Percentiles rank a stretch among this genome's conserved stretches.
Conservation (phyloP, 1,140 invertebrate species). For the Melanaphis sacchari region DNA sequence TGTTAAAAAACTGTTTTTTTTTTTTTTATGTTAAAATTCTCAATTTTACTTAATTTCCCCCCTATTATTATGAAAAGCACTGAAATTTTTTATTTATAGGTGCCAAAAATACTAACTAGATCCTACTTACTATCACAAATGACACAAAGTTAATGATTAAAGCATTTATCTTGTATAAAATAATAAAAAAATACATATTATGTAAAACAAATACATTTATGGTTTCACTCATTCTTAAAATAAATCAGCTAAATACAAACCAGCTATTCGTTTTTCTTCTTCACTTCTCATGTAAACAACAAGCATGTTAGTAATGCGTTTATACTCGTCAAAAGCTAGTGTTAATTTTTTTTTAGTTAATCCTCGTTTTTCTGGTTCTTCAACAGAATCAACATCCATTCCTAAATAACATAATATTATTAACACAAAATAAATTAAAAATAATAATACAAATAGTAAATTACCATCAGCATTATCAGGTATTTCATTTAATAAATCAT, state of each 20-base stretch:
- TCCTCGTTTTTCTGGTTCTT: conserved; percentile 62
- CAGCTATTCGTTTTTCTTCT: conserved; percentile 72
- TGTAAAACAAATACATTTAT: background rate
- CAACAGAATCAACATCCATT: conserved; percentile 55
- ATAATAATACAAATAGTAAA: background rate
- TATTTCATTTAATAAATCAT: conserved; percentile 60
- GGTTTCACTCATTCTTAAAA: background rate
- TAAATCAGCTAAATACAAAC: conserved; percentile 13
- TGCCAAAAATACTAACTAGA: no score
- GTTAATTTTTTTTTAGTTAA: conserved; percentile 76
- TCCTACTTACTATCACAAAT: no score
- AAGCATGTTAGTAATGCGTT: conserved; percentile 89
- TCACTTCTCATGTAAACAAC: conserved; percentile 86
- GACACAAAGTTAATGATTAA: no score
- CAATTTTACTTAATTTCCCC: no score
- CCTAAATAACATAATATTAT: background rate
- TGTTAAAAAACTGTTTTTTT: no score
- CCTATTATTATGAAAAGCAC: no score
- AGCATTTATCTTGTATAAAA: background rate
- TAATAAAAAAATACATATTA: background rate
- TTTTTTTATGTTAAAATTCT: no score
- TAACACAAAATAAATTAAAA: background rate
- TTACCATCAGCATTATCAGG: conserved; percentile 52
- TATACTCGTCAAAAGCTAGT: conserved; percentile 95
- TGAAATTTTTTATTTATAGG: no score